Evolutionary conservation across 2,797 vertebrate genomes (phyloP), one percentile per base, ranked within the genome.

Genomic region (Malacoctenus gilli): DNA sequence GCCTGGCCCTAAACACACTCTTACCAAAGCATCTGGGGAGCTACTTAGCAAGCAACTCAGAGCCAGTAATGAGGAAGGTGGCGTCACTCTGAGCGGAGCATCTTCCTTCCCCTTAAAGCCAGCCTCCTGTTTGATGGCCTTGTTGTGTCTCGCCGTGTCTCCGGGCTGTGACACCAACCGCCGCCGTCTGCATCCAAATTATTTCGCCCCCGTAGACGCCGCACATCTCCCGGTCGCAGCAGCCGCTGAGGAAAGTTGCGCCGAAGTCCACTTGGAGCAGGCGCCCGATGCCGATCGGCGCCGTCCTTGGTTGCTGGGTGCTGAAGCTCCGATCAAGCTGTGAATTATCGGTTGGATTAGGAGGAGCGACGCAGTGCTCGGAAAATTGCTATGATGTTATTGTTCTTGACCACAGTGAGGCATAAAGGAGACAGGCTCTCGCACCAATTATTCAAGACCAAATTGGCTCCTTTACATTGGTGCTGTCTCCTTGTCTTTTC

Each of bases 11-110:
- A 56, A 74, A 59, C 65, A 23, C 51, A 31, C 46, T 59, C 48
- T 65, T 31, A 52, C 49, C 19, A 25, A 40, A 77, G 68, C 57
- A 68, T 44, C 79, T 53, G 18, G 60, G 79, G 80, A 84, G 70
- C 70, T 49, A 56, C 77, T 77, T 72, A 58, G 47, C 61, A 58
- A 61, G 70, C 57, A 62, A 18, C 37, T 59, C 34, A 0, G 61
- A 67, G 67, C 44, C 62, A 18, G 71, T 86, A 82, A 85, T 81
- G 73, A 80, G 64, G 70, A 63, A 68, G 70, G 54, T 47, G 62
- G 42, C 36, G 39, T 60, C 40, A 2, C 54, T 73, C 55, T 62
- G 52, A 0, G 52, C 68, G 37, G 46, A 65, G 41, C 20, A 1
- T 52, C 68, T 63, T 55, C 40, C 25, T 37, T n/a, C 38, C 22